These are phyloP conservation scores for Accipiter cooperii DNA, from an alignment of 2,113 vertebrate species.

Conservation along the genomic window DNA sequence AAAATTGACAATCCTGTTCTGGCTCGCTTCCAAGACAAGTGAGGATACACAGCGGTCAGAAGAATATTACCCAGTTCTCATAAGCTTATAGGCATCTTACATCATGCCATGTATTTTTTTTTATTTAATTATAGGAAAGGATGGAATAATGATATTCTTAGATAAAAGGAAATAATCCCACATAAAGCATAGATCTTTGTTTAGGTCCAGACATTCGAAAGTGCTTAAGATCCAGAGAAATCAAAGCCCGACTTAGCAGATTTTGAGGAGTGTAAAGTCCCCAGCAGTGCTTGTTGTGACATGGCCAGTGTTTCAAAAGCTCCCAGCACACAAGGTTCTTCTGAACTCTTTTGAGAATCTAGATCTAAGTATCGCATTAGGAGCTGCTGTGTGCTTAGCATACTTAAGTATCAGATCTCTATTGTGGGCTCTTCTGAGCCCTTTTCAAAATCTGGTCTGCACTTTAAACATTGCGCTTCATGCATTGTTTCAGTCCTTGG, in stretches of 20 bases:
- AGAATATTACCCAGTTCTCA: background rate
- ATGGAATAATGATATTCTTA: background rate
- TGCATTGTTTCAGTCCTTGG: constrained; percentile 34
- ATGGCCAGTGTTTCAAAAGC: constrained; percentile 19
- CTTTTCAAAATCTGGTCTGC: constrained; percentile 4
- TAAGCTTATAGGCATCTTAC: background rate
- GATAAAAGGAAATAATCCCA: background rate
- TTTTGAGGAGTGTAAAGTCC: constrained; percentile 3
- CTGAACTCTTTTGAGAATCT: constrained; percentile 41
- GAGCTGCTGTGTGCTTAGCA: constrained; percentile 33
- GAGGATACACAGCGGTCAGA: background rate
- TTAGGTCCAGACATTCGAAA: background rate
- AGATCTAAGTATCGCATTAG: constrained; percentile 30
- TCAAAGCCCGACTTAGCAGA: constrained; percentile 36
- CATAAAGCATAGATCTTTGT: background rate
- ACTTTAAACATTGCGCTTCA: constrained; percentile 13
- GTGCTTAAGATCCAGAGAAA: background rate
- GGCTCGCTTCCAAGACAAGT: background rate
- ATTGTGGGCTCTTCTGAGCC: background rate
- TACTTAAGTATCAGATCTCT: background rate
- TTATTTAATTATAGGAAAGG: background rate
- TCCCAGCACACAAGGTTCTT: background rate
- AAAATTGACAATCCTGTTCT: background rate
- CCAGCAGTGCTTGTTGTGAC: constrained; percentile 19
- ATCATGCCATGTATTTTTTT: background rate